Conservation (phyloP, 2,888 invertebrate species). For the Drosophila recens region DNA sequence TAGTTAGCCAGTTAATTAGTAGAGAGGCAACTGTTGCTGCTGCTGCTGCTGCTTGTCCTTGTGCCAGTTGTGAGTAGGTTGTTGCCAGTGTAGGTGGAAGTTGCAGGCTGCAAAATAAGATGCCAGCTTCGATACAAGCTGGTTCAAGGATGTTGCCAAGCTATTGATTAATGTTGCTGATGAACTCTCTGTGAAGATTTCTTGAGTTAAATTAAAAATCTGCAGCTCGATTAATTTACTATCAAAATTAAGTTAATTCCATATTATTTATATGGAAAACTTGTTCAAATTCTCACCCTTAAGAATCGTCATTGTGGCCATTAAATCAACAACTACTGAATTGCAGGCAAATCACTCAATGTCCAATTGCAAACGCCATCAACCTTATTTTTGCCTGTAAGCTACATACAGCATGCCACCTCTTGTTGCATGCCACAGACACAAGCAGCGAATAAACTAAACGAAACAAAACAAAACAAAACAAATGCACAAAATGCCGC, state of each 20-base stretch:
- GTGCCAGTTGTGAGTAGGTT: conserved; percentile 67
- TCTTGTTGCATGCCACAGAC: conserved; percentile 46
- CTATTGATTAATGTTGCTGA: conserved; percentile 1
- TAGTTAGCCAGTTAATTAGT: conserved; percentile 76
- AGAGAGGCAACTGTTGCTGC: conserved; percentile 35
- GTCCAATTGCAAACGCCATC: conserved; percentile 60
- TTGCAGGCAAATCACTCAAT: conserved; percentile 66
- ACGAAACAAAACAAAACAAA: conserved; percentile 37
- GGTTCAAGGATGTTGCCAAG: conserved; percentile 54
- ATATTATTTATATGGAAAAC: not conserved
- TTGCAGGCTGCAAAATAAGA: conserved; percentile 3
- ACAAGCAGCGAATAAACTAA: conserved; percentile 17
- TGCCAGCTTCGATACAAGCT: conserved; percentile 29
- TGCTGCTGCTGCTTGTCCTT: conserved; percentile 56
- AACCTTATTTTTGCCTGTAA: conserved; percentile 30
- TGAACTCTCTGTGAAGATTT: not conserved
- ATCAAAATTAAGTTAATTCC: not conserved
- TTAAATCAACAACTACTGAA: conserved; percentile 36
- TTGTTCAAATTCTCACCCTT: not conserved
- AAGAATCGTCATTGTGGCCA: conserved; percentile 10
- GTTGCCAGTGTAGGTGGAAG: conserved; percentile 41
- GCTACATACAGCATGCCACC: conserved; percentile 15
- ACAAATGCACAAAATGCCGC: conserved; percentile 48
- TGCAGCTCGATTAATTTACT: too few species aligned
- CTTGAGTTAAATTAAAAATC: not conserved